These are phyloP conservation scores for Psittacula derbiana DNA, from an alignment of 2,797 vertebrate species.

Conservation along the genomic window DNA sequence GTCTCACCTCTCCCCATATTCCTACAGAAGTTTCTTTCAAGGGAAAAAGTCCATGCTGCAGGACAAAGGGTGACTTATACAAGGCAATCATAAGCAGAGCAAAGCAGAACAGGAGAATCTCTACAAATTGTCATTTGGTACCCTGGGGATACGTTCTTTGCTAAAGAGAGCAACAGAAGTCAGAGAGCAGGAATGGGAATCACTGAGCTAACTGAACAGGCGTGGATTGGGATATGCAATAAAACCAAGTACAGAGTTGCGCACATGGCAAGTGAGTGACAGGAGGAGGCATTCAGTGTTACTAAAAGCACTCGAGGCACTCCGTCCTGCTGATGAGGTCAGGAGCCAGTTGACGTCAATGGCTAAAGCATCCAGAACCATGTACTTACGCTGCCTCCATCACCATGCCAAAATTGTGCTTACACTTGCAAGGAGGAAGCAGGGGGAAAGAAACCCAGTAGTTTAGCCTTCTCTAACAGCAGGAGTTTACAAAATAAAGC, in stretches of 20 bases:
- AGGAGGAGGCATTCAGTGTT: neutral
- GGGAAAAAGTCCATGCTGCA: neutral
- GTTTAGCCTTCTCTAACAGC: neutral
- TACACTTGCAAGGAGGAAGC: neutral
- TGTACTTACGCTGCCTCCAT: neutral
- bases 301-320: neutral
- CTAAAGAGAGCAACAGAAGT: neutral
- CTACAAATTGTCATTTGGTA: neutral
- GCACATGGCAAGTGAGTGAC: rapidly evolving
- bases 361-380: neutral
- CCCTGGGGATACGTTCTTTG: neutral
- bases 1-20: neutral
- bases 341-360: neutral
- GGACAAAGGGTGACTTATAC: neutral
- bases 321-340: neutral
- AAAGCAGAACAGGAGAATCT: neutral
- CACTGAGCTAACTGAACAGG: neutral
- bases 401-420: neutral
- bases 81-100: neutral
- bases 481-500: neutral
- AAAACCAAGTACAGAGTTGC: neutral
- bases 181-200: neutral
- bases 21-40: neutral
- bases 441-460: neutral
- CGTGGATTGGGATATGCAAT: neutral